A percentile compares a stretch with the other conserved stretches of the same genome.
phyloP scores from a whole-genome alignment of 2,888 invertebrate species.

The Tromatobia lineatoria region DNA sequence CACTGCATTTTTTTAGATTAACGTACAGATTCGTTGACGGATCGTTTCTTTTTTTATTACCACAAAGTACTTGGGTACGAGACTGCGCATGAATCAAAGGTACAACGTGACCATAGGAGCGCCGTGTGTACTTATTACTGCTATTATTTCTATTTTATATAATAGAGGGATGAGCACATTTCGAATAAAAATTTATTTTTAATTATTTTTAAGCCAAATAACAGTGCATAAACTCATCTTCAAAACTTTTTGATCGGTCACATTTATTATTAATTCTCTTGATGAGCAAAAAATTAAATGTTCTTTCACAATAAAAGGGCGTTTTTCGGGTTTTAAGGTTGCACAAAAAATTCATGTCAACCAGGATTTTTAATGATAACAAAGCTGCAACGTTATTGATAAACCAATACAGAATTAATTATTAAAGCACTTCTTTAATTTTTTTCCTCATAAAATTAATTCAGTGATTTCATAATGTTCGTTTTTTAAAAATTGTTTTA shows the following conservation, averaged over 20 bases:
- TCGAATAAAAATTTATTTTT: background rate
- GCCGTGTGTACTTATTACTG: conserved; percentile 43
- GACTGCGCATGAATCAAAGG: conserved; percentile 37
- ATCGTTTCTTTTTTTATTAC: conserved; percentile 36
- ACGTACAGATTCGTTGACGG: conserved; percentile 39
- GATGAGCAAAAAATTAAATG: background rate
- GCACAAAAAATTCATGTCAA: no score
- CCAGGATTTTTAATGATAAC: no score
- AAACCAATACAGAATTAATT: no score
- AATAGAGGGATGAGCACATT: background rate
- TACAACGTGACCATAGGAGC: conserved; percentile 27
- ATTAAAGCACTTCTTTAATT: no score
- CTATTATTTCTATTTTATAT: background rate
- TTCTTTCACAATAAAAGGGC: no score
- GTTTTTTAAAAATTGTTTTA: no score
- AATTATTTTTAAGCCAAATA: background rate
- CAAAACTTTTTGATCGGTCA: background rate
- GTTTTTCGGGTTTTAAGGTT: no score
- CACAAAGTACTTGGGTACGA: conserved; percentile 41
- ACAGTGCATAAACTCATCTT: background rate
- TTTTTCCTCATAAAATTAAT: no score
- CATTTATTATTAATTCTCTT: background rate
- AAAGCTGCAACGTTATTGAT: no score
- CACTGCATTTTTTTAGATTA: conserved; percentile 26
- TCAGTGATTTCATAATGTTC: no score